A percentile compares a stretch with the other conserved stretches of the same genome.
These are phyloP conservation scores for Limnodromus scolopaceus DNA, from an alignment of 2,797 vertebrate genomes.

Conservation along the genomic window DNA sequence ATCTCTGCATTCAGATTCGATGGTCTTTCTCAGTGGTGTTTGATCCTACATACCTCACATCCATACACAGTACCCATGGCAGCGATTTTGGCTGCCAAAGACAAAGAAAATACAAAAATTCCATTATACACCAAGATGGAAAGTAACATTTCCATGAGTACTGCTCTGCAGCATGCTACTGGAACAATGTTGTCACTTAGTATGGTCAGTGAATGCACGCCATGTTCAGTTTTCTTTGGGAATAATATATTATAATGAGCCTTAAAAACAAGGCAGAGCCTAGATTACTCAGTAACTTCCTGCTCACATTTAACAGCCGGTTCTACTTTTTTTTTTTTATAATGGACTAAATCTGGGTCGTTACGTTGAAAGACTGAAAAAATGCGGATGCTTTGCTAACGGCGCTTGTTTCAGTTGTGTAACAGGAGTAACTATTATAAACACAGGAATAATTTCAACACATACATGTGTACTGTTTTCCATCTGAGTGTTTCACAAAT, in stretches of 20 bases:
- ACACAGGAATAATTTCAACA: conserved; percentile 41
- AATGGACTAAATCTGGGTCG: not conserved
- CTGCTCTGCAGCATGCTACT: not conserved
- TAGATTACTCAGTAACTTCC: not conserved
- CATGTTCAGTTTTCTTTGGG: not conserved
- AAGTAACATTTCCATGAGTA: not conserved
- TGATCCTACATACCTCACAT: not conserved
- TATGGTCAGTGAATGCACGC: not conserved
- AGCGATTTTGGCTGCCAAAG: not conserved
- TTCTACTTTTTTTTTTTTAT: not conserved
- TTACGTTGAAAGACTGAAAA: not conserved
- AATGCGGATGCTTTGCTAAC: not conserved
- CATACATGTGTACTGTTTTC: conserved; percentile 23
- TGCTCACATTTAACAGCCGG: not conserved
- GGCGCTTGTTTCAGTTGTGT: not conserved
- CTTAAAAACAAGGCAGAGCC: not conserved
- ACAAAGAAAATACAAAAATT: not conserved
- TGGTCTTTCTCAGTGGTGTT: not conserved
- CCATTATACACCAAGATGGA: accelerated
- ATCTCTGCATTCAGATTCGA: not conserved
- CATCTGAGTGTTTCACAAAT: conserved; percentile 32
- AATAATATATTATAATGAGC: not conserved
- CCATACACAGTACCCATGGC: accelerated
- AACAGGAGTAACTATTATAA: conserved; percentile 38
- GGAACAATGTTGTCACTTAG: not conserved